Base-by-base conservation (phyloP, 1,140 invertebrate genomes). In the Triops cancriformis region DNA sequence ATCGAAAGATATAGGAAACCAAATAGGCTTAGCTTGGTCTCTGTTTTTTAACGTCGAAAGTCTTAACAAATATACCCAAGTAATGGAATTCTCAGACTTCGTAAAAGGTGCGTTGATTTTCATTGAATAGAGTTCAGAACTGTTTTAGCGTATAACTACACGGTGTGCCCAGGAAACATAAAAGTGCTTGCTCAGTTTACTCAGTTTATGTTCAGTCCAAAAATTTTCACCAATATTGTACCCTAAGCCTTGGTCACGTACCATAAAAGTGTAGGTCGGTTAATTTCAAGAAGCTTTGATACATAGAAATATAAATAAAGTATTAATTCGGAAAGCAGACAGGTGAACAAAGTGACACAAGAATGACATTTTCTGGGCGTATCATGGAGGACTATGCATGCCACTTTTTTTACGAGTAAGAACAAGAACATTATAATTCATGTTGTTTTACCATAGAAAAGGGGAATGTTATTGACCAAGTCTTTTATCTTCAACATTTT, bases 81-180 rank as follows among this genome's bases (percentile, higher is more conserved):
- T 98, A 0, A 87, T 97, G 14, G 97, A 99, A 87, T 89, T 97
- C 84, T 83, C 91, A 78, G 91, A 97, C 82, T 93, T 93, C 85
- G 84, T 97, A 74, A 84, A 86, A 85, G 87, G 89, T 90, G 84
- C 81, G 42, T 12, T 45, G 80, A n/a, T 64, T 64, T n/a, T 64
- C 51, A 12, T 23, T 12, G 7, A 64, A 64, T 64, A n/a, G 18
- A n/a, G n/a, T n/a, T n/a, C n/a, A n/a, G n/a, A n/a, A n/a, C n/a
- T n/a, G n/a, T n/a, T n/a, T n/a, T n/a, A n/a, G n/a, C n/a, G n/a
- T n/a, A n/a, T n/a, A n/a, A n/a, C n/a, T n/a, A n/a, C n/a, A n/a
- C 45, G 4, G 3, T 11, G 18, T 45, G 11, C 1, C 1, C 11
- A 45, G 43, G 5, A 45, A 45, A 5, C 4, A 11, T 10, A 45